Conservation (phyloP, 2,113 vertebrate genomes). For the Hemichromis elongatus region DNA sequence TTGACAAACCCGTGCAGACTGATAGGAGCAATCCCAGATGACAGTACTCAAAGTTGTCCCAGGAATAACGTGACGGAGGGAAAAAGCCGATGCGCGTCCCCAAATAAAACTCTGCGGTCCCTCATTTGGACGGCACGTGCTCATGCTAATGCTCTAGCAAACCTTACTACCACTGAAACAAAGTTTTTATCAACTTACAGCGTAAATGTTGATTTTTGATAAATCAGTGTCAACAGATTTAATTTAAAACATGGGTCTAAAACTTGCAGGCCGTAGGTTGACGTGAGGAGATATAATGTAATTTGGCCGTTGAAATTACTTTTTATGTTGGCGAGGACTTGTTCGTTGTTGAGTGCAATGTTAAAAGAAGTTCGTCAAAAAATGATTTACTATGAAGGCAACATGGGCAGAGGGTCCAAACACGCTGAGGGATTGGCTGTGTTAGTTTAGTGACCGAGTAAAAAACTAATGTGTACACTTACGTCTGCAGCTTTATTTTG, state of each 20-base stretch:
- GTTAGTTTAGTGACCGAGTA: not conserved
- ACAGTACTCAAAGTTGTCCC: conserved; percentile 4
- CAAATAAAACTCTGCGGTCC: not conserved
- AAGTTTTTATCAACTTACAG: not conserved
- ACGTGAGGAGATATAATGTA: not conserved
- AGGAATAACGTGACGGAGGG: conserved; percentile 1
- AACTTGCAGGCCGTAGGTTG: not conserved
- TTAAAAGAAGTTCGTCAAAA: not conserved
- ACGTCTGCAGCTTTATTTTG: not conserved
- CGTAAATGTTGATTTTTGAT: not conserved
- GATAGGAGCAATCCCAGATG: not conserved
- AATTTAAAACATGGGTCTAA: not conserved
- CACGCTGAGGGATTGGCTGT: no score
- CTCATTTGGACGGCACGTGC: not conserved
- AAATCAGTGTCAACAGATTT: rapidly evolving
- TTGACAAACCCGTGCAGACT: conserved; percentile 45
- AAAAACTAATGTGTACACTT: not conserved
- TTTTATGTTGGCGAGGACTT: rapidly evolving
- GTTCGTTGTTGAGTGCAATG: not conserved
- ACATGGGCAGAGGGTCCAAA: rapidly evolving
- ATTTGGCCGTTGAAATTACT: not conserved
- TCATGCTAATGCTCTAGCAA: not conserved
- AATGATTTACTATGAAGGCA: rapidly evolving
- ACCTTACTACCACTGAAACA: rapidly evolving
- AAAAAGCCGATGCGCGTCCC: not conserved